A percentile compares a stretch with the other conserved stretches of the same genome.
These are phyloP conservation scores for Hippocampus abdominalis DNA, from an alignment of 2,113 vertebrate species.

Conservation along the genomic window DNA sequence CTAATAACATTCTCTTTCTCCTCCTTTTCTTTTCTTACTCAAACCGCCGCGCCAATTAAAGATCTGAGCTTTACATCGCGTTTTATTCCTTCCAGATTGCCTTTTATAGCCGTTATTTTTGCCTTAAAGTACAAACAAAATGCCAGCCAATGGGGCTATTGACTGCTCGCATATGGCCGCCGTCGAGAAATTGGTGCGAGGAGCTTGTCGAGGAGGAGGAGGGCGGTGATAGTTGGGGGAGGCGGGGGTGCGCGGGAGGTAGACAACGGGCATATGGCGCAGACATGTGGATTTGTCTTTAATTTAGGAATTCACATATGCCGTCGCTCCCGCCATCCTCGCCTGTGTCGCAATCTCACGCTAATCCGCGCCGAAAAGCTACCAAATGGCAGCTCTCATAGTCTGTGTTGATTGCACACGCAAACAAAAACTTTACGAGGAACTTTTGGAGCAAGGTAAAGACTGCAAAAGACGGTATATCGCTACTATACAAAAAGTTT, in stretches of 20 bases:
- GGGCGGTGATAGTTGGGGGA: not conserved
- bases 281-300: slow-evolving; percentile 55
- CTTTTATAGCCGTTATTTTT: slow-evolving; percentile 75
- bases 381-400: not conserved
- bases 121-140: slow-evolving; percentile 73
- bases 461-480: not conserved
- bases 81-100: slow-evolving; percentile 76
- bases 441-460: not conserved
- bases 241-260: slow-evolving; percentile 18
- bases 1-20: slow-evolving; percentile 68
- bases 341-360: not conserved
- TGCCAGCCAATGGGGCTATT: slow-evolving; percentile 68
- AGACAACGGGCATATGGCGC: slow-evolving; percentile 37
- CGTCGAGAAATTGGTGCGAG: slow-evolving; percentile 44
- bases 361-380: not conserved
- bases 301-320: slow-evolving; percentile 51
- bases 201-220: slow-evolving; percentile 16
- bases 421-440: not conserved
- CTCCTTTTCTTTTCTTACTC: slow-evolving; percentile 64
- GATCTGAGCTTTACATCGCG: slow-evolving; percentile 74
- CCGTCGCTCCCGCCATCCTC: slow-evolving; percentile 38
- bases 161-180: slow-evolving; percentile 70
- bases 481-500: not conserved
- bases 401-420: not conserved
- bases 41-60: slow-evolving; percentile 74